A percentile compares a stretch with the other conserved stretches of the same genome.
phyloP scores from a whole-genome alignment of 2,113 vertebrate genomes.

The pig (Sus scrofa) region DNA sequence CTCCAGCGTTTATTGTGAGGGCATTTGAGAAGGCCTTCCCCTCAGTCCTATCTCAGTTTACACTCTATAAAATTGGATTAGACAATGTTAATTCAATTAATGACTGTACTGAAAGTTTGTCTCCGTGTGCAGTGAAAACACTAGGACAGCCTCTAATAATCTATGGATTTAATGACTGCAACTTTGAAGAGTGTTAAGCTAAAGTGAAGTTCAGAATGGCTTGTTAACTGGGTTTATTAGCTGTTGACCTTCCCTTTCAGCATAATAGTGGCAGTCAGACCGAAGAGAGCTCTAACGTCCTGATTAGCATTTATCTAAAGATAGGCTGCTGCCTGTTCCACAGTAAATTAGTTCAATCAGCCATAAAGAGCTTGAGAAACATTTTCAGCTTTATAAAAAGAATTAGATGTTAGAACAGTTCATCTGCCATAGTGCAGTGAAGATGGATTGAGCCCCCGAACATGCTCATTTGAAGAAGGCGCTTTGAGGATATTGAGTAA shows the following conservation, averaged over 20 bases:
- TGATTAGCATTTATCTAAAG: slow-evolving; percentile 91
- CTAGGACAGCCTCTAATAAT: slow-evolving; percentile 85
- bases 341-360: slow-evolving; percentile 91
- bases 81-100: slow-evolving; percentile 89
- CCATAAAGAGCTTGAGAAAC: slow-evolving; percentile 89
- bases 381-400: slow-evolving; percentile 86
- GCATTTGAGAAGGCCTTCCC: slow-evolving; percentile 36
- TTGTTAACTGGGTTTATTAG: slow-evolving; percentile 90
- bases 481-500: slow-evolving; percentile 78
- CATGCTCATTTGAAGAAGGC: slow-evolving; percentile 73
- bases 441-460: slow-evolving; percentile 76
- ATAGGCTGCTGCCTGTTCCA: slow-evolving; percentile 89
- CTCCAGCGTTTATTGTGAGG: not conserved
- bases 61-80: slow-evolving; percentile 85
- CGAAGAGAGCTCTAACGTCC: slow-evolving; percentile 85
- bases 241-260: slow-evolving; percentile 91
- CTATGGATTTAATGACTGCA: slow-evolving; percentile 88
- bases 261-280: slow-evolving; percentile 84
- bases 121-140: slow-evolving; percentile 82
- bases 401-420: slow-evolving; percentile 78
- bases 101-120: slow-evolving; percentile 85
- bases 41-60: slow-evolving; percentile 79
- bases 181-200: slow-evolving; percentile 87
- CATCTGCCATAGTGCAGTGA: slow-evolving; percentile 65
- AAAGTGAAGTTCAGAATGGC: slow-evolving; percentile 88